Base-by-base conservation (phyloP, 2,888 invertebrate genomes). In the Dascillus cervinus region DNA sequence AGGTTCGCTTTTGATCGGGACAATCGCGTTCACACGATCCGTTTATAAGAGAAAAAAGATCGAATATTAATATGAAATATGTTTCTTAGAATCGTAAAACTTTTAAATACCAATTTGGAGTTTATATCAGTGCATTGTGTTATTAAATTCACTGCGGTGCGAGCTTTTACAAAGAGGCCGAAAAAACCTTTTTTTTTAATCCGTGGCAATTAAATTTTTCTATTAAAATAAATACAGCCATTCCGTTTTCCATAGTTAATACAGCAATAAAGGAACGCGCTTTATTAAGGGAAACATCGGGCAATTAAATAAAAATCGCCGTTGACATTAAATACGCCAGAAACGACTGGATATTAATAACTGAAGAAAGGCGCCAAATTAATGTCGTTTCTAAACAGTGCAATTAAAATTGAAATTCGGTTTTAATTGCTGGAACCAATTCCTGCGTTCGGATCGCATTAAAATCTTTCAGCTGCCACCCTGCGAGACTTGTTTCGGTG, bases 41-140 rank as follows among this genome's bases (percentile, higher is more conserved):
- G 45, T 41, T 46, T 44, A 49, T 46, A 51, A 52, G 50, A 53
- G 53, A 50, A 52, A 44, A 37, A 50, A 43, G 53, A 54, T 55
- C 53, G 47, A 48, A 50, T 53, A 54, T 54, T 53, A 55, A 53
- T 55, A 52, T 54, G 55, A 56, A 54, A 50, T 54, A 55, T 52
- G 55, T 49, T 45, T 44, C 42, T 44, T 39, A 41, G 41, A 49
- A 44, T 48, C 55, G 52, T 56, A 55, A 56, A 56, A 53, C 37
- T 53, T 55, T 54, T 53, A 42, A 53, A 48, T 49, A 43, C 44
- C 48, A 43, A 41, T 47, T 47, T 48, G 42, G 44, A 45, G 52
- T 57, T 57, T 52, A 53, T 55, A 55, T 57, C 54, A 54, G 46
- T 49, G 45, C 49, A 53, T 55, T 54, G 53, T 53, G 45, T 55